A percentile compares a stretch with the other conserved stretches of the same genome.
Conservation (phyloP, 2,113 vertebrate genomes). For the Cyprinodon tularosa region DNA sequence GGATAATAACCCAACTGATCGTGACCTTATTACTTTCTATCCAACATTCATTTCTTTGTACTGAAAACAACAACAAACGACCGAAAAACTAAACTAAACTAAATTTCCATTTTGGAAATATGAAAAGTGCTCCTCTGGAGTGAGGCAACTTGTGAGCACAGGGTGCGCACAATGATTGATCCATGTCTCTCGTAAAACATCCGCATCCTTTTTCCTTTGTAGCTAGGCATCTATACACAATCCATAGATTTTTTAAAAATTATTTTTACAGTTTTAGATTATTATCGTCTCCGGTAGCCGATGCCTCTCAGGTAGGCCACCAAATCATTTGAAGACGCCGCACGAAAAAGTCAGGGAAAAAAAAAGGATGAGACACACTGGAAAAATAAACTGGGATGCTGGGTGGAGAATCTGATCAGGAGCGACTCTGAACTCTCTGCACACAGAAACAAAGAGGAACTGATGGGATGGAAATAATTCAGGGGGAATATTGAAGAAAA, state of each 20-base stretch:
- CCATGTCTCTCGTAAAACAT: conserved; percentile 78
- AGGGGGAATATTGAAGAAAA: conserved; percentile 64
- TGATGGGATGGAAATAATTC: conserved; percentile 45
- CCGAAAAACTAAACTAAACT: neutral
- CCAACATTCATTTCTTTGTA: conserved; percentile 56
- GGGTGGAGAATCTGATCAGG: conserved; percentile 53
- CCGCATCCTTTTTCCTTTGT: conserved; percentile 69
- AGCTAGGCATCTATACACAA: conserved; percentile 77
- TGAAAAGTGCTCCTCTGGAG: conserved; percentile 81
- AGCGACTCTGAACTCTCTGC: conserved; percentile 18
- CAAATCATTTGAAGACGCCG: conserved; percentile 77
- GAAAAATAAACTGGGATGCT: conserved; percentile 36
- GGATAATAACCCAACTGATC: conserved; percentile 17
- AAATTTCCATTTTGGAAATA: conserved; percentile 63
- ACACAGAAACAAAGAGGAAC: conserved; percentile 47
- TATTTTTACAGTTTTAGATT: conserved; percentile 64
- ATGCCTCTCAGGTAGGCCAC: conserved; percentile 78
- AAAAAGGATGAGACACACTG: conserved; percentile 18
- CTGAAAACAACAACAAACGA: conserved; percentile 23
- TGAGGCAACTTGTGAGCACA: conserved; percentile 73
- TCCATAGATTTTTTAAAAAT: conserved; percentile 76
- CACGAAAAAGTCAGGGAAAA: conserved; percentile 40
- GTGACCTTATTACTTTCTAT: conserved; percentile 50
- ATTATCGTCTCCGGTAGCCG: conserved; percentile 82
- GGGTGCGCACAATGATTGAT: conserved; percentile 80